A percentile compares a stretch with the other conserved stretches of the same genome.
phyloP scores from a whole-genome alignment of 2,113 vertebrate species.

The Sorex araneus region DNA sequence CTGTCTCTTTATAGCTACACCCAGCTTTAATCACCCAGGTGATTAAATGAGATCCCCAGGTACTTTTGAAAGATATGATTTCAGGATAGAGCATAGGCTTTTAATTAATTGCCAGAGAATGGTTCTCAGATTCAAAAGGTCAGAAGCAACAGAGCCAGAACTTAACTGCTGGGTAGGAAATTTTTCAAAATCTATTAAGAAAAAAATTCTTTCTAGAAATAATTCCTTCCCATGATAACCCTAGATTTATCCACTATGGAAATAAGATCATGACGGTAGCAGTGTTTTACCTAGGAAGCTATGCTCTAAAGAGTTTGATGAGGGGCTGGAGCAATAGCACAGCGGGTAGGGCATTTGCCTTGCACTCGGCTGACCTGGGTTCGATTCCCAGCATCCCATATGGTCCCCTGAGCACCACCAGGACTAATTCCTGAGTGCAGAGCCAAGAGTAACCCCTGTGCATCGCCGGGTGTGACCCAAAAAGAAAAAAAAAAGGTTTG shows the following conservation, averaged over 20 bases:
- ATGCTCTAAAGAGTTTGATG: background rate
- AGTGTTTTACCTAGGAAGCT: background rate
- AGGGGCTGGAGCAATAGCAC: too few relatives aligned
- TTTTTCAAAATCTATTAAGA: constrained; percentile 24
- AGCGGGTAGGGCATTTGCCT: too few relatives aligned
- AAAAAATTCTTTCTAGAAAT: constrained; percentile 58
- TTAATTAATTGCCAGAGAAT: constrained; percentile 18
- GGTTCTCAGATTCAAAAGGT: constrained; percentile 51
- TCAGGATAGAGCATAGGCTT: background rate
- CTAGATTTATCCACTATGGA: background rate
- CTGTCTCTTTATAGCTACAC: background rate
- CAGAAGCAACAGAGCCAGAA: constrained; percentile 3
- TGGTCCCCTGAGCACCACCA: too few relatives aligned
- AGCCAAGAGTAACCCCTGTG: too few relatives aligned
- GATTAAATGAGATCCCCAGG: background rate
- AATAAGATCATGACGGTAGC: background rate
- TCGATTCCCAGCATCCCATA: too few relatives aligned
- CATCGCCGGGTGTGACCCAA: too few relatives aligned
- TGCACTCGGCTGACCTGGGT: too few relatives aligned
- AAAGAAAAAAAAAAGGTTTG: too few relatives aligned
- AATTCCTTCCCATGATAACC: background rate
- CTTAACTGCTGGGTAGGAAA: background rate
- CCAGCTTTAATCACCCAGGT: constrained; percentile 34
- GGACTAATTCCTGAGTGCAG: too few relatives aligned
- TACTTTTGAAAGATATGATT: constrained; percentile 25